Conservation (phyloP, 2,113 vertebrate species). For the Bagarius yarrelli region DNA sequence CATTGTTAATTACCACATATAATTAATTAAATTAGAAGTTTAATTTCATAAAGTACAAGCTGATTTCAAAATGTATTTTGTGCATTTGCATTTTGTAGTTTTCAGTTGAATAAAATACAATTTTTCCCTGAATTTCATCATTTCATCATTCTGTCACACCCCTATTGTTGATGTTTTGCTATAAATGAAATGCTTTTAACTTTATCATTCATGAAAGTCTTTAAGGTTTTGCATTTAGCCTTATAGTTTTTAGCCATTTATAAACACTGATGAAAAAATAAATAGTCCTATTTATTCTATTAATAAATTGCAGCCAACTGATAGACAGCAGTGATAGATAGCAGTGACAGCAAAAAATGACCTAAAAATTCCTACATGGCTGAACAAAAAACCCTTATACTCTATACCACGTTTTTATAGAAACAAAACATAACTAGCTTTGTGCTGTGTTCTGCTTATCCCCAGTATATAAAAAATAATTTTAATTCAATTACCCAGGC, state of each 20-base stretch:
- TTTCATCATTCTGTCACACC: too few species aligned
- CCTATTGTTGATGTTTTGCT: not conserved
- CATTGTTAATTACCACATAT: too few species aligned
- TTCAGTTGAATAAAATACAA: too few species aligned
- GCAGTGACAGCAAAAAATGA: not conserved
- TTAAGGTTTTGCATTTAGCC: not conserved
- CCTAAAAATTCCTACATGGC: conserved; percentile 9
- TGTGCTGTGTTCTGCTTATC: not conserved
- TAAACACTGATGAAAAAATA: not conserved
- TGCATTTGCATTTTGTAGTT: too few species aligned
- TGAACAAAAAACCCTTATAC: not conserved
- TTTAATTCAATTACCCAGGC: conserved; percentile 15
- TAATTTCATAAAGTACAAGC: too few species aligned
- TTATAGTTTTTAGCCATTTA: not conserved
- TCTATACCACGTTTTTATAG: not conserved
- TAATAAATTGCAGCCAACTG: not conserved
- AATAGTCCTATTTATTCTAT: too few species aligned
- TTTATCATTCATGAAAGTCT: not conserved
- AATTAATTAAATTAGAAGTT: too few species aligned
- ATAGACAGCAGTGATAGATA: not conserved
- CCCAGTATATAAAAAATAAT: not conserved
- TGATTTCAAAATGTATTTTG: too few species aligned
- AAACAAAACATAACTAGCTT: not conserved
- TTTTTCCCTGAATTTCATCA: too few species aligned
- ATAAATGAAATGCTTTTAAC: not conserved